These are phyloP conservation scores for Hybos culiciformis DNA, from an alignment of 2,888 invertebrate genomes.

Conservation along the genomic window DNA sequence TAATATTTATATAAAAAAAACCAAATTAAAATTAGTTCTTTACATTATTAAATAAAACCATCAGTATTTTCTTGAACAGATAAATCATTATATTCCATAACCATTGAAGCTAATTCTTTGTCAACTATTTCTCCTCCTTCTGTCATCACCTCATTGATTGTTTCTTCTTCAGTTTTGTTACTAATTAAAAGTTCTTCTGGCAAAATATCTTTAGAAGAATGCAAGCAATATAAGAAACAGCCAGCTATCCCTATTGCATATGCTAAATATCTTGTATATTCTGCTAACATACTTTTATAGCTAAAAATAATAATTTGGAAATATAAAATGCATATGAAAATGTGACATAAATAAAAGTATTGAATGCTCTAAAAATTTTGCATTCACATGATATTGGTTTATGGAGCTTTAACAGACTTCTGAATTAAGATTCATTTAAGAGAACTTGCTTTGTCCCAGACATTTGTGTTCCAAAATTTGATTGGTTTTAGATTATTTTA, in stretches of 20 bases:
- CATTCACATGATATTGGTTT: too few species aligned
- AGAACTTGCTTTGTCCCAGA: too few species aligned
- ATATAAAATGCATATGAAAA: neutral
- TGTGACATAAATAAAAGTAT: neutral
- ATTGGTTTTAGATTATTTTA: too few species aligned
- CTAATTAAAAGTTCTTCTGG: conserved; percentile 17
- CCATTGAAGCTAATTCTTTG: conserved; percentile 26
- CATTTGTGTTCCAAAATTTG: too few species aligned
- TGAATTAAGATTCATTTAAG: too few species aligned
- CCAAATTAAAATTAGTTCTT: too few species aligned
- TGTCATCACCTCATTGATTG: conserved; percentile 12
- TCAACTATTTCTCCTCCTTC: conserved; percentile 27
- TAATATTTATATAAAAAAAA: too few species aligned
- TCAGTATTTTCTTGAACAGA: conserved; percentile 18
- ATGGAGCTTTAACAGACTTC: too few species aligned
- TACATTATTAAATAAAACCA: conserved; percentile 15
- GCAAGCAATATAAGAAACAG: conserved; percentile 22
- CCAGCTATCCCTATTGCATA: conserved; percentile 20
- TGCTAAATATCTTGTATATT: conserved; percentile 26
- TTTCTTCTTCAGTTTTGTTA: conserved; percentile 12
- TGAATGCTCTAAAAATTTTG: too few species aligned
- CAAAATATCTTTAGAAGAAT: conserved; percentile 17
- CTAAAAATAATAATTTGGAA: conserved; percentile 14
- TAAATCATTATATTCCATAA: conserved; percentile 25
- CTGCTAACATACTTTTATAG: conserved; percentile 22